phyloP scores from a whole-genome alignment of 2,888 invertebrate species.

The Fissipunctia ypsillon region DNA sequence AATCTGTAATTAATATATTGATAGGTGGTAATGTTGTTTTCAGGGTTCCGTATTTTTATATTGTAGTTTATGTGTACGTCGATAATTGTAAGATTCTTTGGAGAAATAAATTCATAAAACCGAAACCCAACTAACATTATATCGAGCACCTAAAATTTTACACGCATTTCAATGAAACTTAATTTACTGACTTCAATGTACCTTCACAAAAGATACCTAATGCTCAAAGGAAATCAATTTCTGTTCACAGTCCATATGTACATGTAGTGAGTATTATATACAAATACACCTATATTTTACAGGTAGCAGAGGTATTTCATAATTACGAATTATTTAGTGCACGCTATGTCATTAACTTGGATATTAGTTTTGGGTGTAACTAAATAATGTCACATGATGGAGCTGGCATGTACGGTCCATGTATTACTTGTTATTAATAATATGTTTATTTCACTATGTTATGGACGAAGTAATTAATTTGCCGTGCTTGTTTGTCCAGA shows the following conservation, averaged over 20 bases:
- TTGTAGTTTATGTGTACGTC: neutral
- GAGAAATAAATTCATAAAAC: neutral
- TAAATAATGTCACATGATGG: slow-evolving; percentile 41
- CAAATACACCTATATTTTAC: neutral
- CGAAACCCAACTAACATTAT: neutral
- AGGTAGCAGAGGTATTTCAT: slow-evolving; percentile 44
- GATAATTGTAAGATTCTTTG: neutral
- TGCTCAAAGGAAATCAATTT: slow-evolving; percentile 24
- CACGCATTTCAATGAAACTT: neutral
- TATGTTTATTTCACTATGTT: neutral
- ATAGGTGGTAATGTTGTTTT: too few relatives aligned
- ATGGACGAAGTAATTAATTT: slow-evolving; percentile 6
- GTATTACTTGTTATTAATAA: neutral
- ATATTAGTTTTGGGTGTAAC: slow-evolving; percentile 53
- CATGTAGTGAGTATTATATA: neutral
- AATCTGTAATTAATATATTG: neutral
- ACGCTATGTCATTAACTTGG: slow-evolving; percentile 35
- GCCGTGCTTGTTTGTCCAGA: neutral
- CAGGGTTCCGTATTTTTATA: neutral
- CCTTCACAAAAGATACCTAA: slow-evolving; percentile 31
- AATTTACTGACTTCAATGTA: slow-evolving; percentile 21
- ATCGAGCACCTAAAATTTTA: neutral
- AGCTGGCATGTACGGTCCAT: neutral
- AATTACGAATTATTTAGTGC: slow-evolving; percentile 45
- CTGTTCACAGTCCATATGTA: slow-evolving; percentile 4